phyloP scores from a whole-genome alignment of 2,888 invertebrate genomes.

The Leptopilina syphax region DNA sequence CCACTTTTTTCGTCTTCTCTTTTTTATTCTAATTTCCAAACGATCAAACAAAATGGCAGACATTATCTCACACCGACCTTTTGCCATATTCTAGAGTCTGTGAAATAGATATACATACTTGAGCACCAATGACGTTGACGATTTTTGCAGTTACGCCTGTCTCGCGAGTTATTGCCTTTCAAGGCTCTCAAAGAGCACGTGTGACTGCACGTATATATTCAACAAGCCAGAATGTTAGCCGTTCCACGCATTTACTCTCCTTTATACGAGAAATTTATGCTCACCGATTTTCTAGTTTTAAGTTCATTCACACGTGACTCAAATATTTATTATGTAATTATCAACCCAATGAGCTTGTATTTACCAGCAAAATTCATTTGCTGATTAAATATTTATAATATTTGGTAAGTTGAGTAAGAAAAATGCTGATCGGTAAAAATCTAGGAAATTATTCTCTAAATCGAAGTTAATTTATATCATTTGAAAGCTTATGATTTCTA shows the following conservation, averaged over 20 bases:
- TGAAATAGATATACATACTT: neutral
- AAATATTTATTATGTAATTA: constrained; percentile 37
- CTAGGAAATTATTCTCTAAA: too few species aligned
- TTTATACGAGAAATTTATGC: constrained; percentile 8
- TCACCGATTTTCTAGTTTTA: constrained; percentile 24
- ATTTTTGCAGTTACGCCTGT: constrained; percentile 34
- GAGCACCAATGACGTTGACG: constrained; percentile 36
- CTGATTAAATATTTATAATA: constrained; percentile 24
- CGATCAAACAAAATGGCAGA: neutral
- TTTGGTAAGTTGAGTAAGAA: too few species aligned
- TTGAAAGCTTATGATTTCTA: too few species aligned
- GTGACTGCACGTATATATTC: constrained; percentile 22
- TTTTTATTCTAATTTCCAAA: neutral
- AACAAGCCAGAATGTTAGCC: constrained; percentile 2
- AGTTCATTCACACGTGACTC: constrained; percentile 39
- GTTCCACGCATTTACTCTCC: neutral
- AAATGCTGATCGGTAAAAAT: too few species aligned
- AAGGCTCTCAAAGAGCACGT: constrained; percentile 35
- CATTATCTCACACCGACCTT: constrained; percentile 23
- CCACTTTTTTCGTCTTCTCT: neutral
- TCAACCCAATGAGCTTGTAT: constrained; percentile 10
- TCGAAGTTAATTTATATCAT: too few species aligned
- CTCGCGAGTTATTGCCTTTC: neutral
- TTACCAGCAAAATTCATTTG: neutral
- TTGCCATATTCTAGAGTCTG: neutral